These are phyloP conservation scores for Atethmia centrago DNA, from an alignment of 2,888 invertebrate genomes.

Conservation along the genomic window DNA sequence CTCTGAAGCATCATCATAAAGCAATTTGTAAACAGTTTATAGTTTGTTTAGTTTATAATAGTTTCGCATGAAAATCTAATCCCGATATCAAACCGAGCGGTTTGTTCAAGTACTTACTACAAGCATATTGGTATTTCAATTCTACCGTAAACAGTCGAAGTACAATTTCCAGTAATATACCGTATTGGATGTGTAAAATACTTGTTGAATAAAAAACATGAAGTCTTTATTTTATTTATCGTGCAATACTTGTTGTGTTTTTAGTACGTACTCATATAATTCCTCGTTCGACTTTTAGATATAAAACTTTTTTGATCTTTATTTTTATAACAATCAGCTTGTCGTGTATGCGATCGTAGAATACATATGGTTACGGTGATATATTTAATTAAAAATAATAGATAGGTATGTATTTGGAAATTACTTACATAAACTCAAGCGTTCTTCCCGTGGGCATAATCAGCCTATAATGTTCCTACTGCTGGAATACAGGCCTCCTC, in stretches of 20 bases:
- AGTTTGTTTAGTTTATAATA: conserved; percentile 30
- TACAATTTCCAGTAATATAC: background rate
- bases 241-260: conserved; percentile 20
- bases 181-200: conserved; percentile 26
- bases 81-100: background rate
- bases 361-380: background rate
- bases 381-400: too few species aligned
- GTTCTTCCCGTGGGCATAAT: background rate
- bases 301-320: background rate
- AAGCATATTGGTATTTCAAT: conserved; percentile 25
- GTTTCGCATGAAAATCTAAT: conserved; percentile 23
- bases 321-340: conserved; percentile 1
- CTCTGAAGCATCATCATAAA: conserved; percentile 1
- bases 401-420: background rate
- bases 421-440: background rate
- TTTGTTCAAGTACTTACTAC: conserved; percentile 10
- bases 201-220: conserved; percentile 39
- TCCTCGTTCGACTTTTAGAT: conserved; percentile 1
- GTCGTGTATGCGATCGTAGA: background rate
- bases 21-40: conserved; percentile 22
- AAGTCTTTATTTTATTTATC: conserved; percentile 30
- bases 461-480: too few species aligned
- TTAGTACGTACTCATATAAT: conserved; percentile 11
- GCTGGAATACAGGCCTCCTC: too few species aligned
- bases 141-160: conserved; percentile 8